These are phyloP conservation scores for Dinocampus coccinellae DNA, from an alignment of 2,888 invertebrate genomes.

Conservation along the genomic window DNA sequence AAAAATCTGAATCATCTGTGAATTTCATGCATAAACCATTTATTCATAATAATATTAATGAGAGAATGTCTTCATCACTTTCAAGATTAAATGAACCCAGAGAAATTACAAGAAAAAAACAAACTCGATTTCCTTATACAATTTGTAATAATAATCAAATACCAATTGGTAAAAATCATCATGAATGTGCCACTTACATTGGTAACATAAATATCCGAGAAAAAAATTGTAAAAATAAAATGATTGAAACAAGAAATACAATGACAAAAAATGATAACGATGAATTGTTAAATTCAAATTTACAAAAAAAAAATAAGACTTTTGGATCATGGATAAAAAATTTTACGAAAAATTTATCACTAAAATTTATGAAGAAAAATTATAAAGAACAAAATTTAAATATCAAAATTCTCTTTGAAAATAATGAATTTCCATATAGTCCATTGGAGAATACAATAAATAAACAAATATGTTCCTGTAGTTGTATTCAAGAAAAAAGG, in stretches of 20 bases:
- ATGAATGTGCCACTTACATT: background rate
- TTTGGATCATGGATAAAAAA: background rate
- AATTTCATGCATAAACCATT: background rate
- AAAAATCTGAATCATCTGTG: background rate
- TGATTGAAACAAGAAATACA: background rate
- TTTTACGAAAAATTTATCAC: conserved; percentile 20
- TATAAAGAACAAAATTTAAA: background rate
- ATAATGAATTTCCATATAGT: conserved; percentile 45
- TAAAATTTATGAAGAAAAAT: conserved; percentile 22
- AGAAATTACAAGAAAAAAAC: background rate
- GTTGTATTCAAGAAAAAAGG: conserved; percentile 2
- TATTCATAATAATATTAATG: too few species aligned
- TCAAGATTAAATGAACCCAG: conserved; percentile 1
- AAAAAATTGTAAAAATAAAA: background rate
- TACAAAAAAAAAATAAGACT: background rate
- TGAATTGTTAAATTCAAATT: background rate
- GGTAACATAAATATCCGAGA: background rate
- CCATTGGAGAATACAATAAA: conserved; percentile 29
- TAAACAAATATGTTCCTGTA: background rate
- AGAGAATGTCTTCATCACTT: background rate
- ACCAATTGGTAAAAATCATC: background rate
- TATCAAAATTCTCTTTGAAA: conserved; percentile 50
- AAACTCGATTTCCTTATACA: conserved; percentile 1
- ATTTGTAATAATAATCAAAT: background rate
- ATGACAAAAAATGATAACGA: background rate